Percentiles rank a stretch among this genome's conserved stretches.
Conservation (phyloP, 2,113 vertebrate genomes). For the Podarcis raffonei region DNA sequence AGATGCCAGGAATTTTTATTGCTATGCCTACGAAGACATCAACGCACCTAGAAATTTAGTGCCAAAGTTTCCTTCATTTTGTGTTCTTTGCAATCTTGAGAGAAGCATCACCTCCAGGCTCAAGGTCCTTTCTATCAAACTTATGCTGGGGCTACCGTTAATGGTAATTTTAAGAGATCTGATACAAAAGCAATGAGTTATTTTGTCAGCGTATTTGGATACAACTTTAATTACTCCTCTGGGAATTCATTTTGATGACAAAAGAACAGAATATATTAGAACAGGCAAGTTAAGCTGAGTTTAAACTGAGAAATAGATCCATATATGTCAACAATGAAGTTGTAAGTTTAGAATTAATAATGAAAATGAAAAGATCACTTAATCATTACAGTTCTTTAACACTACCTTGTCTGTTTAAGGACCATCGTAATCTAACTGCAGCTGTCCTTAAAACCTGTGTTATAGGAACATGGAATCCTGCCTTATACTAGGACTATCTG, state of each 20-base stretch:
- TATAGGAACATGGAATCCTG: no score
- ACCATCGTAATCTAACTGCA: background rate
- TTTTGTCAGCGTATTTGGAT: background rate
- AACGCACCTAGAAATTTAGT: background rate
- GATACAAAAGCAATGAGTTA: background rate
- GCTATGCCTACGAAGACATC: background rate
- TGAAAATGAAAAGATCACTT: background rate
- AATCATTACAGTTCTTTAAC: background rate
- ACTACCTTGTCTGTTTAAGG: fast-evolving
- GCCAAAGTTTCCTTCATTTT: background rate
- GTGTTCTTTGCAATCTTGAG: background rate
- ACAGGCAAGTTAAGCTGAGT: constrained; percentile 19
- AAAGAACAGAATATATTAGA: background rate
- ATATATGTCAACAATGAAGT: background rate
- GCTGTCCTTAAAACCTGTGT: background rate
- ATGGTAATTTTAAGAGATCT: fast-evolving
- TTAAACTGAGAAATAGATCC: background rate
- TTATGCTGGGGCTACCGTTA: background rate
- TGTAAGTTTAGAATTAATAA: background rate
- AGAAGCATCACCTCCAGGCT: background rate
- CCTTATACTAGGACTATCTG: no score
- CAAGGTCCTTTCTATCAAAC: background rate
- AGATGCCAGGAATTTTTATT: background rate
- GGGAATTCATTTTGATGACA: constrained; percentile 28
- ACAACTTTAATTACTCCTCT: background rate